These are phyloP conservation scores for Bubo bubo DNA, from an alignment of 2,113 vertebrate species.

Conservation along the genomic window DNA sequence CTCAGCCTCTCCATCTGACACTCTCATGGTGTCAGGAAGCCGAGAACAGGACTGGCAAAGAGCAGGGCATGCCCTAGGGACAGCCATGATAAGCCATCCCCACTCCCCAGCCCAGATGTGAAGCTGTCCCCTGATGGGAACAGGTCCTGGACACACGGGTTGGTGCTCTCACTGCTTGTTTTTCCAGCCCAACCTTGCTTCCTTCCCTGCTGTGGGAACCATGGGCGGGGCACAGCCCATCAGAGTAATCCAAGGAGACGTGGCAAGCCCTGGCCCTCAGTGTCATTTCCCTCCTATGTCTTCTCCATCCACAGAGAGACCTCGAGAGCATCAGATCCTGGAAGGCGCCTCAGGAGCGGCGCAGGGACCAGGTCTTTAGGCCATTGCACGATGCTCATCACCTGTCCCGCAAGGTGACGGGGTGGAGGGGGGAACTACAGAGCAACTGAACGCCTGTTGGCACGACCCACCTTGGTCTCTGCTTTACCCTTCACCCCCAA, in stretches of 20 bases:
- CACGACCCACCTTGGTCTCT: background rate
- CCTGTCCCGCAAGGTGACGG: background rate
- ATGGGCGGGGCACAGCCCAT: background rate
- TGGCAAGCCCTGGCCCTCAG: background rate
- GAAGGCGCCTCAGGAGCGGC: background rate
- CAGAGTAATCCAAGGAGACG: background rate
- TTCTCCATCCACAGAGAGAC: background rate
- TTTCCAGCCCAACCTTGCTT: background rate
- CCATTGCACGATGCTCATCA: background rate
- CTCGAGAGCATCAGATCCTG: background rate
- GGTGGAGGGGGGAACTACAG: background rate
- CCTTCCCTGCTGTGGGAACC: background rate
- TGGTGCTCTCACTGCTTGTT: background rate
- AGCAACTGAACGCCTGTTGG: fast-evolving
- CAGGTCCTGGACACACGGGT: background rate
- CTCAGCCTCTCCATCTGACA: background rate
- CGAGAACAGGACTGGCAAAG: no score
- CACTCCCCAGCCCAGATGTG: background rate
- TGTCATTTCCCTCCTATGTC: background rate
- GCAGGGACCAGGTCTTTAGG: background rate
- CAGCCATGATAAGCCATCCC: background rate
- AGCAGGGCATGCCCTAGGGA: background rate
- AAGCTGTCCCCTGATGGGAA: background rate
- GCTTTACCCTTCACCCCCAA: background rate
- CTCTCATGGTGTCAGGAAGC: fast-evolving